Evolutionary conservation across 1,140 invertebrate species (phyloP).

Genomic region (Bombus superbus): DNA sequence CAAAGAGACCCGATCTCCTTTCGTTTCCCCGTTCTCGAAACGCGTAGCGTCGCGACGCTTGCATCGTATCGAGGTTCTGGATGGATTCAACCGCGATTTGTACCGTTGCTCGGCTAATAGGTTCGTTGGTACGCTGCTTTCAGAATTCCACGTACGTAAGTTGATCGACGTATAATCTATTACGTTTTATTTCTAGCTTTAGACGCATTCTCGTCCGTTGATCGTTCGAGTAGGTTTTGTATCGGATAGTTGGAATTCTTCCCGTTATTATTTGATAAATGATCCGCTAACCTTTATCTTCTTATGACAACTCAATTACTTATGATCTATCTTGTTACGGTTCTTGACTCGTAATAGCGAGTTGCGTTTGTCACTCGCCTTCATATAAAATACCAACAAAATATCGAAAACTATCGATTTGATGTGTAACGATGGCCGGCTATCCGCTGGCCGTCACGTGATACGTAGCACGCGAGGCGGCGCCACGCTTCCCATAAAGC

Average conservation of each 20-base stretch:
- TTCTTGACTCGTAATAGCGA: too few relatives aligned
- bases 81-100: slow-evolving; percentile 13
- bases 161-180: too few relatives aligned
- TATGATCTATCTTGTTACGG: too few relatives aligned
- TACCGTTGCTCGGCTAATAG: not conserved
- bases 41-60: slow-evolving; percentile 45
- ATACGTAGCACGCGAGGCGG: not conserved
- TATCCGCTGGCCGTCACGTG: too few relatives aligned
- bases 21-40: slow-evolving; percentile 12
- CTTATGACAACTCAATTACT: too few relatives aligned
- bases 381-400: too few relatives aligned
- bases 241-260: too few relatives aligned
- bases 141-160: too few relatives aligned
- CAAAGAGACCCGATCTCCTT: not conserved
- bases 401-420: too few relatives aligned
- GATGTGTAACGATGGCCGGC: too few relatives aligned
- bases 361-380: fast-evolving
- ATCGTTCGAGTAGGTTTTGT: not conserved
- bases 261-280: too few relatives aligned
- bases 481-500: not conserved
- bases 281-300: too few relatives aligned
- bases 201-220: not conserved
- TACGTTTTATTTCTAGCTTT: not conserved
- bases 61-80: not conserved
- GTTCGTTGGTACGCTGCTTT: not conserved